Evolutionary conservation across 2,888 invertebrate species (phyloP), one percentile per base, ranked within the genome.

Genomic region (Lepidochitona cinerea): DNA sequence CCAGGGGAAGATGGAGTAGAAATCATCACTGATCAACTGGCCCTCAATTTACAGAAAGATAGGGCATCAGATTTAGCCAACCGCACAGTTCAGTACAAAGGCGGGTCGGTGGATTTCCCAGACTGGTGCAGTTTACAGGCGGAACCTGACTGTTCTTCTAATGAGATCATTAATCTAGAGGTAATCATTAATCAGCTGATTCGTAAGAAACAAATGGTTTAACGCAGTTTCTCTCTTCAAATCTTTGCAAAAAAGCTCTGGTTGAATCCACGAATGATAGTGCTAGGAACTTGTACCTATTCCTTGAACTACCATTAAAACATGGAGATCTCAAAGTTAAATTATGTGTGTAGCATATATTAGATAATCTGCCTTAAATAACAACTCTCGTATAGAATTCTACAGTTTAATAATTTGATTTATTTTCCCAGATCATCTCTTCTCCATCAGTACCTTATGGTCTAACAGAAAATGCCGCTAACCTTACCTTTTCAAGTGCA

Each of bases 31-130:
- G 69, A 72, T 9, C 70, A 75, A 29, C 52, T 79, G 52, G 49
- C 53, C 12, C 29, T 79, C 14, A 54, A 41, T 7, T 66, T 76
- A 14, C 71, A 68, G 18, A 81, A 79, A 41, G 73, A 78, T 64
- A 33, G 36, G 12, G 75, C 75, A 12, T 26, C 37, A n/a, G 32
- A 69, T 29, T 18, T 81, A n/a, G 52, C 65, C 6, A 75, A 75
- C 37, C 67, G 68, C 37, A 73, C 67, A 7, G 26, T 80, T 14
- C 41, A 35, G 3, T 36, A 72, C 12, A 83, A 81, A 23, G 69
- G 76, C 9, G 81, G 72, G 3, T 59, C 49, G 3, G 74, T 83
- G 12, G 33, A 41, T 0, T 35, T 84, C 12, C 84, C 84, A 14
- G 68, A 68, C 32, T 77, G 79, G 74, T 84, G 83, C 59, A 59